Evolutionary conservation across 2,797 vertebrate genomes (phyloP), one percentile per base, ranked within the genome.

Genomic region (Buceros bicornis): DNA sequence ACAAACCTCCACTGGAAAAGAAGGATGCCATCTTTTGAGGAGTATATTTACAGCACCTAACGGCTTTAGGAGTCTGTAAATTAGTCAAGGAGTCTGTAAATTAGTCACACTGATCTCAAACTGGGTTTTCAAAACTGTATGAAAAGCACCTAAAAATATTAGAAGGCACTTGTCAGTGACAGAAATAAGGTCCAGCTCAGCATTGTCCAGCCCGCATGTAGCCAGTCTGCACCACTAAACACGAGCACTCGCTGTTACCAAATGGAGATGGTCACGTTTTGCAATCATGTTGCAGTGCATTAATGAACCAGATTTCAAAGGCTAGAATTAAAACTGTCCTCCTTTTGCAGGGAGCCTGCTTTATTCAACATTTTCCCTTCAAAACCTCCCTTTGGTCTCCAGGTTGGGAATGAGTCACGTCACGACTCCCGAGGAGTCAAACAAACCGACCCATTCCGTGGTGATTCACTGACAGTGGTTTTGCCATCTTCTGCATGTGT

Each of bases 401-500:
- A 81, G 86, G 51, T 65, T 82, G 54, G 57, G 70, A 81, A 90
- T 87, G 93, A 97, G 77, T 93, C 61, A 58, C 5, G 22, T 76
- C 85, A 93, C 16, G 43, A 72, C 64, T 87, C 54, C 76, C 0
- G 1, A 93, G 80, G 80, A 91, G 56, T 74, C 89, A 88, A 91
- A 91, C 24, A 74, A 89, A 83, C 79, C 2, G 1, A 82, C 21
- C 17, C 72, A 54, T 89, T 65, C 87, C 51, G 4, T 4, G 13
- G 74, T 88, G 86, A 50, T 82, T 94, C 85, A 80, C 61, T 74
- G 82, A 61, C 73, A 94, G 87, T 13, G 50, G 54, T 92, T 96
- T 81, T 94, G 81, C 28, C 25, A 37, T 69, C 67, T 71, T 93
- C 78, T 93, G 66, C 83, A 67, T 72, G 61, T 37, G 47, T 53